These are phyloP conservation scores for Chondrosia reniformis DNA, from an alignment of 37 sponge, comb jelly and placozoan species.

Conservation along the genomic window DNA sequence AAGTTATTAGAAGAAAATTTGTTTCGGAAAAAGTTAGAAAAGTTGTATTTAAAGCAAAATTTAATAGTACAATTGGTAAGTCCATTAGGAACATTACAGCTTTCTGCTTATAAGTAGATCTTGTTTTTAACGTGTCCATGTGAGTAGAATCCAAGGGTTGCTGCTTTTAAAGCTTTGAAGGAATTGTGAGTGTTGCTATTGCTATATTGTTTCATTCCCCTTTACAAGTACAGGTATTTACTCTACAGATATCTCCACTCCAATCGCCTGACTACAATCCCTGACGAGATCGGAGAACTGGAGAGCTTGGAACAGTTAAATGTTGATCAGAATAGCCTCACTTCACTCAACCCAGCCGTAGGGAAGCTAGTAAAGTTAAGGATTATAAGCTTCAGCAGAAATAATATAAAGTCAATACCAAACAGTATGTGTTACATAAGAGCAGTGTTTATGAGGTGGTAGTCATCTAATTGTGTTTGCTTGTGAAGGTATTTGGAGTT, in stretches of 20 bases:
- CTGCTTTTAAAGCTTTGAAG: not conserved
- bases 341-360: constrained; percentile 9
- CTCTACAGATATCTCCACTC: constrained; percentile 14
- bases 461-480: not conserved
- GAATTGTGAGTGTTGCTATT: constrained; percentile 1
- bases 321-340: constrained; percentile 19
- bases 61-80: constrained; percentile 23
- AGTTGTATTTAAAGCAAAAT: constrained; percentile 38
- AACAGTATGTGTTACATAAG: constrained; percentile 4
- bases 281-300: constrained; percentile 18
- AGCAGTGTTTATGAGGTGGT: not conserved
- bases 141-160: not conserved
- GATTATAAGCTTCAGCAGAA: constrained; percentile 13
- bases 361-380: not conserved
- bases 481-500: constrained; percentile 7
- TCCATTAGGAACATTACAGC: not conserved
- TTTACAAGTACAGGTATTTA: not conserved
- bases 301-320: not conserved
- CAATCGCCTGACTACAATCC: not conserved
- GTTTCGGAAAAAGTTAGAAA: constrained; percentile 3
- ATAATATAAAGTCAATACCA: constrained; percentile 11
- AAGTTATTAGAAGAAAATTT: not conserved
- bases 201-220: not conserved
- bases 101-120: not conserved
- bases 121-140: not conserved